phyloP scores from a whole-genome alignment of 2,888 invertebrate species.

The Ectobius pallidus region DNA sequence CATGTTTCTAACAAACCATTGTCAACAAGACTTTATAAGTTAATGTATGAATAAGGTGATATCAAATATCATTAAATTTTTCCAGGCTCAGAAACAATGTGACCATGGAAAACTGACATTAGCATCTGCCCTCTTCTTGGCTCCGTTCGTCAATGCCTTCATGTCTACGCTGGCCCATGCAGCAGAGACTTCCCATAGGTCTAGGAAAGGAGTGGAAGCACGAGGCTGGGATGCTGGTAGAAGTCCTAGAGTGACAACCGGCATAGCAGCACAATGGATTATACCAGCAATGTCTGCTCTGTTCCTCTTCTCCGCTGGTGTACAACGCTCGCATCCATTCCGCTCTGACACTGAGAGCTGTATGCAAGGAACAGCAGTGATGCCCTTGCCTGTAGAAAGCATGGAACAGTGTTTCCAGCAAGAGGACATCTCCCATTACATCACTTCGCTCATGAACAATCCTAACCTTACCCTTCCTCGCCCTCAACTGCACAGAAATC shows the following conservation, averaged over 20 bases:
- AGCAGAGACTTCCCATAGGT: slow-evolving; percentile 44
- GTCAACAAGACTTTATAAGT: too few relatives aligned
- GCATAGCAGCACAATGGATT: slow-evolving; percentile 17
- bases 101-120: slow-evolving; percentile 1
- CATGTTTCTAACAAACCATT: too few relatives aligned
- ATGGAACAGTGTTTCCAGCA: slow-evolving; percentile 7
- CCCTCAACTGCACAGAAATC: background rate
- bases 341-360: slow-evolving; percentile 11
- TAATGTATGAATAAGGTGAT: too few relatives aligned
- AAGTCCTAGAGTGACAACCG: slow-evolving; percentile 9
- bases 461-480: background rate
- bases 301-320: slow-evolving; percentile 38
- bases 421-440: background rate
- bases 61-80: too few relatives aligned
- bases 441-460: slow-evolving; percentile 14
- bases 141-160: slow-evolving; percentile 52
- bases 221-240: background rate
- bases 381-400: background rate
- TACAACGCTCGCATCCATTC: background rate
- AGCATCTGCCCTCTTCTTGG: slow-evolving; percentile 48
- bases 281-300: slow-evolving; percentile 28
- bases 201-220: background rate
- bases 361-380: background rate
- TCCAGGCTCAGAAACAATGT: too few relatives aligned
- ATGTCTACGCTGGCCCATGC: slow-evolving; percentile 50